A percentile compares a stretch with the other conserved stretches of the same genome.
Evolutionary conservation across 1,140 invertebrate species (phyloP).

Genomic region (Sogatella furcifera): DNA sequence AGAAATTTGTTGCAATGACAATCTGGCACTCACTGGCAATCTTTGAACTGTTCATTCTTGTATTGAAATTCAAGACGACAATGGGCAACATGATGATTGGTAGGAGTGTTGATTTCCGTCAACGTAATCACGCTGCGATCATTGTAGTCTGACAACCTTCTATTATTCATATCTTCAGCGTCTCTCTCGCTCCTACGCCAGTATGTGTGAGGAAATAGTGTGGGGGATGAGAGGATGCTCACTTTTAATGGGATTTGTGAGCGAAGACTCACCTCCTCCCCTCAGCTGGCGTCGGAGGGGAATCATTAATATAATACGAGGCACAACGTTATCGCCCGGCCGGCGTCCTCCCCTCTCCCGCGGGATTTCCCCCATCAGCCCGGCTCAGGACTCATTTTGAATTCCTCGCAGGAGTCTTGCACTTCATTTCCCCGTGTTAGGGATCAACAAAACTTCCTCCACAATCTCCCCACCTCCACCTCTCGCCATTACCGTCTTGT

Average conservation of each 20-base stretch:
- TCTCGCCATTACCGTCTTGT: not conserved
- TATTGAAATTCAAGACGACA: too few relatives aligned
- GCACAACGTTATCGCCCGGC: not conserved
- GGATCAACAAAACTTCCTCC: conserved; percentile 3
- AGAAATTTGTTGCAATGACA: too few relatives aligned
- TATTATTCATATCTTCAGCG: too few relatives aligned
- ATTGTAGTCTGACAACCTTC: too few relatives aligned
- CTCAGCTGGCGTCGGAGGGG: not conserved
- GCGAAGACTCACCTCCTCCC: not conserved
- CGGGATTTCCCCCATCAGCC: not conserved
- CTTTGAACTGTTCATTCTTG: too few relatives aligned
- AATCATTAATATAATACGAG: conserved; percentile 1
- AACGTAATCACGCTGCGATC: too few relatives aligned
- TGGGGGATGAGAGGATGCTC: not conserved
- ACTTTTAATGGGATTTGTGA: conserved; percentile 3
- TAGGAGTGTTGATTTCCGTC: too few relatives aligned
- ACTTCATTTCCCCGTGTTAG: conserved; percentile 3
- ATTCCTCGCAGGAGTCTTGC: conserved; percentile 2
- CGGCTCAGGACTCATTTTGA: not conserved
- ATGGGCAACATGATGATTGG: too few relatives aligned
- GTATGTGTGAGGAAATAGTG: too few relatives aligned
- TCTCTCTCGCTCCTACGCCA: too few relatives aligned
- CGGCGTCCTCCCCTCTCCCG: not conserved
- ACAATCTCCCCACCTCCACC: not conserved
- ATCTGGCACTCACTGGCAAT: too few relatives aligned